Percentiles rank a stretch among this genome's conserved stretches.
phyloP scores from a whole-genome alignment of 2,797 vertebrate species.

The Alexandromys oeconomus region DNA sequence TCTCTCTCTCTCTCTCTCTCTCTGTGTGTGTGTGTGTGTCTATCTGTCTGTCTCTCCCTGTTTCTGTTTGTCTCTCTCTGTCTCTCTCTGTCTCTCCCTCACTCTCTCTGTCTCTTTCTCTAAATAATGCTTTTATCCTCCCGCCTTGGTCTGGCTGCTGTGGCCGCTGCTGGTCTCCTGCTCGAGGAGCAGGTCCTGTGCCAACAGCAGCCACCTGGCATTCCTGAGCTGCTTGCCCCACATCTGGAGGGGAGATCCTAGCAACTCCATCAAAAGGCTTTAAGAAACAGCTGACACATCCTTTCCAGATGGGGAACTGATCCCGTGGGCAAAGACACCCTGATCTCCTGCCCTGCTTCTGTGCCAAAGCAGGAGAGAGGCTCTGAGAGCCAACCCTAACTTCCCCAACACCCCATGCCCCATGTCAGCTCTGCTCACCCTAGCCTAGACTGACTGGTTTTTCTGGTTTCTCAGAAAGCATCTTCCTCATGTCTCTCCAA shows the following conservation, averaged over 20 bases:
- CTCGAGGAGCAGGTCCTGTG: not conserved
- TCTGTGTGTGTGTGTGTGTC: too few relatives aligned
- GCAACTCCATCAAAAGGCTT: slow-evolving; percentile 37
- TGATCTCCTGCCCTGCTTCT: not conserved
- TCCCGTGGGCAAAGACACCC: not conserved
- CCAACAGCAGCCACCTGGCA: not conserved
- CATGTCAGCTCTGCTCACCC: not conserved
- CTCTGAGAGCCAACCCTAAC: not conserved
- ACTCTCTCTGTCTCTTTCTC: too few relatives aligned
- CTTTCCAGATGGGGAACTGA: slow-evolving; percentile 37
- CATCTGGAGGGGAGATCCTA: slow-evolving; percentile 15
- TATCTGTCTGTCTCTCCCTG: not conserved
- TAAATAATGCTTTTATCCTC: not conserved
- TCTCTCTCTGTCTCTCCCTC: too few relatives aligned
- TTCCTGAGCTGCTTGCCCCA: not conserved
- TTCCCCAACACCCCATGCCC: not conserved
- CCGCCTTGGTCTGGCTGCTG: not conserved
- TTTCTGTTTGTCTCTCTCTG: not conserved
- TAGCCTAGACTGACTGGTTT: not conserved
- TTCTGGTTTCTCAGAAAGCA: not conserved
- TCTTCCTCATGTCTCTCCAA: not conserved
- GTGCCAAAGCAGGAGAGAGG: not conserved
- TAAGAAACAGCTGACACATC: slow-evolving; percentile 45
- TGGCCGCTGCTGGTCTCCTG: not conserved
- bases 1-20: not conserved